Percentiles rank a stretch among this genome's conserved stretches.
These are phyloP conservation scores for Campylomormyrus numenius DNA, from an alignment of 2,113 vertebrate genomes.

Conservation along the genomic window DNA sequence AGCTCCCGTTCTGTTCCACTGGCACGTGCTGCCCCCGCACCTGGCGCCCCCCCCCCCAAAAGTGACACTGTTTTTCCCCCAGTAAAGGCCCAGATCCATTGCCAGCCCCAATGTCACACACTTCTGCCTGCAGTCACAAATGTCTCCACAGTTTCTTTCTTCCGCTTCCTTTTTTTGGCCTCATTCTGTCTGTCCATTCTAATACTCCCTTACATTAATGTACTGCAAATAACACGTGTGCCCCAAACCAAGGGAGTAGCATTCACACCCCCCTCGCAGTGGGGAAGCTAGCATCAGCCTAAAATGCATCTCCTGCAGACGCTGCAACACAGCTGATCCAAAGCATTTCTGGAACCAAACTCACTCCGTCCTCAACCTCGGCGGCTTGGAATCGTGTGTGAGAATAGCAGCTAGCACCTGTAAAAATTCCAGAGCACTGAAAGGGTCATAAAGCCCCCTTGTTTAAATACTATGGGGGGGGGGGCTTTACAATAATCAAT, in stretches of 20 bases:
- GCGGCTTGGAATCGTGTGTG: conserved; percentile 27
- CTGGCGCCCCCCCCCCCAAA: neutral
- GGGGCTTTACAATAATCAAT: neutral
- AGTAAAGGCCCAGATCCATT: neutral
- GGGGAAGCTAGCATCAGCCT: neutral
- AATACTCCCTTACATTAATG: neutral
- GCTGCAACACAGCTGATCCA: neutral
- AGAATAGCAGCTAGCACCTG: conserved; percentile 33
- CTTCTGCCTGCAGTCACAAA: neutral
- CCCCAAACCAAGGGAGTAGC: neutral
- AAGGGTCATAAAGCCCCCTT: neutral
- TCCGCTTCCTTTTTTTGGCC: neutral
- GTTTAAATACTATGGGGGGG: neutral
- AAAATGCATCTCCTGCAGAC: neutral
- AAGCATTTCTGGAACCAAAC: neutral
- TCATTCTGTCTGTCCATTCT: neutral
- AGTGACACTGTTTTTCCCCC: neutral
- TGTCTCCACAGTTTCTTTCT: neutral
- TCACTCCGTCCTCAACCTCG: conserved; percentile 42
- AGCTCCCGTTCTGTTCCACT: neutral
- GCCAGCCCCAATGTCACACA: neutral
- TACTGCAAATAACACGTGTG: neutral
- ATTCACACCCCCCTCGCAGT: neutral
- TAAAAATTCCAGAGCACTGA: conserved; percentile 22
- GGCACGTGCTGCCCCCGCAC: neutral